Evolutionary conservation across 1,140 invertebrate species (phyloP).

Genomic region (Pachypeltis micranthus): DNA sequence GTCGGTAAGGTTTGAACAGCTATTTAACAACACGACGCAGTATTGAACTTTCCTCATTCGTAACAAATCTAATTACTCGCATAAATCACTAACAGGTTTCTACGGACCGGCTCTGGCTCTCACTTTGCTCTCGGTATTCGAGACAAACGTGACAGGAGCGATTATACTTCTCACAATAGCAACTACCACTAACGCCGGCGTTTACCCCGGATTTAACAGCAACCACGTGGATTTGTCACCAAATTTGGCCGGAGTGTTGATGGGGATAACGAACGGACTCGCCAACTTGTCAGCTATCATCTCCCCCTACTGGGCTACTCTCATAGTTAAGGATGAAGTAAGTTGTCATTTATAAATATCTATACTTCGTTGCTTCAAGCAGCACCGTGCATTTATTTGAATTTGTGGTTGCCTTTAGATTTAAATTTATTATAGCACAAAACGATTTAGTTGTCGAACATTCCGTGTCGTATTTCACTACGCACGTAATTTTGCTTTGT

Average conservation of each 20-base stretch:
- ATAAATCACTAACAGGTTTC: constrained; percentile 35
- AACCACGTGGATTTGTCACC: constrained; percentile 66
- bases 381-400: background rate
- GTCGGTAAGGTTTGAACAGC: too few species aligned
- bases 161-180: constrained; percentile 35
- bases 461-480: too few species aligned
- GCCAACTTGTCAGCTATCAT: constrained; percentile 59
- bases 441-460: too few species aligned
- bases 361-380: too few species aligned
- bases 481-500: too few species aligned
- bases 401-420: background rate
- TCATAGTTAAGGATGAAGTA: constrained; percentile 36
- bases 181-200: constrained; percentile 47
- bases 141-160: constrained; percentile 44
- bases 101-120: constrained; percentile 38
- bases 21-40: too few species aligned
- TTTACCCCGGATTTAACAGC: constrained; percentile 41
- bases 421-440: too few species aligned
- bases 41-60: too few species aligned
- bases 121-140: constrained; percentile 49
- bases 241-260: constrained; percentile 54
- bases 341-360: constrained; percentile 20
- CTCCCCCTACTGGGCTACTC: constrained; percentile 47
- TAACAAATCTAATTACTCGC: too few species aligned
- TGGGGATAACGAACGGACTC: constrained; percentile 64